These are phyloP conservation scores for Erpetoichthys calabaricus DNA, from an alignment of 2,797 vertebrate genomes.

Conservation along the genomic window DNA sequence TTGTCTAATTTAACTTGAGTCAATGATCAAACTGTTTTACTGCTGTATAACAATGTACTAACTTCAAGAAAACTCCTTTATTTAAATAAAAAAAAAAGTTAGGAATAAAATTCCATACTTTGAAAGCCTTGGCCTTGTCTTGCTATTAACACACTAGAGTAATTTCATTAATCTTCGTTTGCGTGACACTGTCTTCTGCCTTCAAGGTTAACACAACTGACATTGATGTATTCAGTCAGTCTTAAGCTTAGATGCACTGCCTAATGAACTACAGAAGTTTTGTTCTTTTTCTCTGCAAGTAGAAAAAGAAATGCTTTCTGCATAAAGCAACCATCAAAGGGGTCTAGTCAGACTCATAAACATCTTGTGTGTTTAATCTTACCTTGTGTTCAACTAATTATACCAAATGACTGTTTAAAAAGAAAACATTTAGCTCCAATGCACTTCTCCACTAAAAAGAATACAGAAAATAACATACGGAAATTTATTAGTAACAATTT, in stretches of 20 bases:
- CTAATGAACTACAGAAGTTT: constrained; percentile 21
- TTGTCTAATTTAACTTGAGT: neutral
- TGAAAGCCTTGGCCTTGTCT: constrained; percentile 19
- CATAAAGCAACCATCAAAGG: no score
- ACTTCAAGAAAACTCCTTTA: constrained; percentile 17
- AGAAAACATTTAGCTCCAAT: no score
- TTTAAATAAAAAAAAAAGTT: constrained; percentile 20
- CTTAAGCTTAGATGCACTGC: constrained; percentile 9
- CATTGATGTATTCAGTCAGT: constrained; percentile 22
- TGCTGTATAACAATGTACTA: constrained; percentile 12
- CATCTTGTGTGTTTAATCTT: no score
- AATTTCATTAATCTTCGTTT: constrained; percentile 24
- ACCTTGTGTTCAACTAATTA: no score
- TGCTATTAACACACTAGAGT: constrained; percentile 15
- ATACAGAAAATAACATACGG: no score
- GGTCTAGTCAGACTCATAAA: no score
- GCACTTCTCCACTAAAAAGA: no score
- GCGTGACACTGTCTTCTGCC: constrained; percentile 12
- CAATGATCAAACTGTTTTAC: neutral
- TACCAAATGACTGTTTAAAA: no score
- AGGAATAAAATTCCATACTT: constrained; percentile 21
- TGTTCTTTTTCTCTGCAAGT: constrained; percentile 14
- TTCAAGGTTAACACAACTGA: constrained; percentile 17
- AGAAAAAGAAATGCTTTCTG: no score
- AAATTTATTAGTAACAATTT: no score